A percentile compares a stretch with the other conserved stretches of the same genome.
Conservation (phyloP, 2,888 invertebrate species). For the Rotaria sp. region DNA sequence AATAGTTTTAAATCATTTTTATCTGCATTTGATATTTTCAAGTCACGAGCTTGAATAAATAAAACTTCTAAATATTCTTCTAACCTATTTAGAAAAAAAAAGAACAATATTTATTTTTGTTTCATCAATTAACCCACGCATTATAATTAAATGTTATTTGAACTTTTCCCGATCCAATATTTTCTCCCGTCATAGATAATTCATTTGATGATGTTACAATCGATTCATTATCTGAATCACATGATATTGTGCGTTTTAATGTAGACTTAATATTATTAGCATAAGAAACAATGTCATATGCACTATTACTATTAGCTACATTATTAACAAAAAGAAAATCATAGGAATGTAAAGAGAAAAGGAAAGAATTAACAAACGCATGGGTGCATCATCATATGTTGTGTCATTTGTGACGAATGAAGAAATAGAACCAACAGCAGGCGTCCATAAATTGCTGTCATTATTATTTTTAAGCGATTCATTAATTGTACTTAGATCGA, state of each 20-base stretch:
- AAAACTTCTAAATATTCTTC: not conserved
- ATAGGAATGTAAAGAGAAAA: not conserved
- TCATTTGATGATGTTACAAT: not conserved
- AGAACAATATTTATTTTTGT: not conserved
- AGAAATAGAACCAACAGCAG: not conserved
- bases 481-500: not conserved
- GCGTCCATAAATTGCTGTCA: not conserved
- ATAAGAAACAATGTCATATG: not conserved
- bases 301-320: not conserved
- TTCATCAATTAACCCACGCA: not conserved
- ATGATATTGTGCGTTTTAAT: not conserved
- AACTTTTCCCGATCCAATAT: not conserved
- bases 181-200: not conserved
- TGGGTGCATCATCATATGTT: not conserved
- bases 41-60: not conserved
- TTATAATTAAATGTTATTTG: slow-evolving; percentile 30
- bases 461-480: not conserved
- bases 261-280: not conserved
- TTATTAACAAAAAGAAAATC: not conserved
- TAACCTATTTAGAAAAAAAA: not conserved
- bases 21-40: not conserved
- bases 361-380: not conserved
- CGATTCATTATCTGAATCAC: not conserved
- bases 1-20: not conserved
- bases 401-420: not conserved